phyloP scores from a whole-genome alignment of 2,888 invertebrate species.

The Hipparchia semele region DNA sequence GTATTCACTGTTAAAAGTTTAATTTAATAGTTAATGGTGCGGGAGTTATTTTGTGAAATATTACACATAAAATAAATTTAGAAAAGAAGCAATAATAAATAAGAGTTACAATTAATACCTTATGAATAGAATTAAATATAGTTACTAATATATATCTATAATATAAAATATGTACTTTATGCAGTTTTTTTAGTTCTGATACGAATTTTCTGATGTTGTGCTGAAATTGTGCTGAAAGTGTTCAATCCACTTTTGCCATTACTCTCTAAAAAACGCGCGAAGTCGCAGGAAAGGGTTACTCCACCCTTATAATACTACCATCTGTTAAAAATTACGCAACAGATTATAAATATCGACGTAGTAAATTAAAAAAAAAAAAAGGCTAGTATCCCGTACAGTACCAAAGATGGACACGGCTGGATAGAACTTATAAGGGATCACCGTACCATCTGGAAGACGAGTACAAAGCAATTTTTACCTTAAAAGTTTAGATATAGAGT shows the following conservation, averaged over 20 bases:
- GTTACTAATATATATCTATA: too few relatives aligned
- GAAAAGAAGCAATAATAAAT: too few relatives aligned
- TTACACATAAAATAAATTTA: too few relatives aligned
- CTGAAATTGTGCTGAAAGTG: too few relatives aligned
- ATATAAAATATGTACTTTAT: too few relatives aligned
- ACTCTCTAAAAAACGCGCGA: background rate
- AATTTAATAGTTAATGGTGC: too few relatives aligned
- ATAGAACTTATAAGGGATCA: constrained; percentile 36
- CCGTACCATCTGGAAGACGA: constrained; percentile 40
- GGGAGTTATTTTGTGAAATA: too few relatives aligned
- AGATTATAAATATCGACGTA: constrained; percentile 6
- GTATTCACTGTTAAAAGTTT: too few relatives aligned
- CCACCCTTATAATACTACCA: constrained; percentile 10
- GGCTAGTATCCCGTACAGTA: constrained; percentile 34
- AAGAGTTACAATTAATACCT: too few relatives aligned
- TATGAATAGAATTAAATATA: too few relatives aligned
- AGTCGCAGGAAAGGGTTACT: background rate
- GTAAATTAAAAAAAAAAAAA: constrained; percentile 34
- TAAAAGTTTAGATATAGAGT: constrained; percentile 33
- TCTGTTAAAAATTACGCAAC: constrained; percentile 32
- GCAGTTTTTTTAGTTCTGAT: too few relatives aligned
- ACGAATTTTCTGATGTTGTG: too few relatives aligned
- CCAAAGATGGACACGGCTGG: constrained; percentile 37
- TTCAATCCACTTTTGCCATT: background rate
- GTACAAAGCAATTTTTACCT: constrained; percentile 34